phyloP scores from a whole-genome alignment of 1,140 invertebrate genomes.

The Luehdorfia chinensis region DNA sequence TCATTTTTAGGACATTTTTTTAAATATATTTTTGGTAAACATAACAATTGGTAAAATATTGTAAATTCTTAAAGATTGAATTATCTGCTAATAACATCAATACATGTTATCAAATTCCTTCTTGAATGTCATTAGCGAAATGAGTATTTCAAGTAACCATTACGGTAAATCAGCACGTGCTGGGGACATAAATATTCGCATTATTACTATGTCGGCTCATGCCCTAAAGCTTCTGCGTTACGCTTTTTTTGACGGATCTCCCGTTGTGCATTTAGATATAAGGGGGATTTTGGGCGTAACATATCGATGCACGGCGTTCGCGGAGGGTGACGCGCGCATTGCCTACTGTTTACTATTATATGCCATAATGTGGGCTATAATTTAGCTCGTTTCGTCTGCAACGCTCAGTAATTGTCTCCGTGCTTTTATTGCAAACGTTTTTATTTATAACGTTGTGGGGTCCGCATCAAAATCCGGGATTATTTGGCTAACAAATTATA shows the following conservation, averaged over 20 bases:
- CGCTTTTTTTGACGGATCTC: slow-evolving; percentile 59
- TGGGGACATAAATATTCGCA: slow-evolving; percentile 70
- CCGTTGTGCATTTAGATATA: slow-evolving; percentile 69
- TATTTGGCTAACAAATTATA: slow-evolving; percentile 75
- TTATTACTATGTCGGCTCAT: slow-evolving; percentile 51
- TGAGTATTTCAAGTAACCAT: slow-evolving; percentile 65
- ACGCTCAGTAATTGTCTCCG: slow-evolving; percentile 54
- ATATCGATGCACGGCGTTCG: slow-evolving; percentile 48
- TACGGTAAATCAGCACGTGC: slow-evolving; percentile 65
- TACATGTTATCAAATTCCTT: slow-evolving; percentile 35
- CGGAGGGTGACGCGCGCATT: slow-evolving; percentile 51
- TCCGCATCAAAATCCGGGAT: slow-evolving; percentile 64
- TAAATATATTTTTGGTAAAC: too few species aligned
- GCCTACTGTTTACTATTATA: slow-evolving; percentile 72
- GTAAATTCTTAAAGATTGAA: background rate
- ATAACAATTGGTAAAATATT: too few species aligned
- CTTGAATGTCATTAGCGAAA: slow-evolving; percentile 57
- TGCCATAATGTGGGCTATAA: slow-evolving; percentile 71
- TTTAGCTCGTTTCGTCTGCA: slow-evolving; percentile 61
- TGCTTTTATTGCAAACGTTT: slow-evolving; percentile 64
- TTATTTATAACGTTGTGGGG: slow-evolving; percentile 65
- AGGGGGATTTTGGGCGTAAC: slow-evolving; percentile 66
- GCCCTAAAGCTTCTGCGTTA: slow-evolving; percentile 38
- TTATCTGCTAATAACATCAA: background rate
- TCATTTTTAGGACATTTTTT: too few species aligned